Conservation (phyloP, 2,888 invertebrate genomes). For the Ctenicera cuprea region DNA sequence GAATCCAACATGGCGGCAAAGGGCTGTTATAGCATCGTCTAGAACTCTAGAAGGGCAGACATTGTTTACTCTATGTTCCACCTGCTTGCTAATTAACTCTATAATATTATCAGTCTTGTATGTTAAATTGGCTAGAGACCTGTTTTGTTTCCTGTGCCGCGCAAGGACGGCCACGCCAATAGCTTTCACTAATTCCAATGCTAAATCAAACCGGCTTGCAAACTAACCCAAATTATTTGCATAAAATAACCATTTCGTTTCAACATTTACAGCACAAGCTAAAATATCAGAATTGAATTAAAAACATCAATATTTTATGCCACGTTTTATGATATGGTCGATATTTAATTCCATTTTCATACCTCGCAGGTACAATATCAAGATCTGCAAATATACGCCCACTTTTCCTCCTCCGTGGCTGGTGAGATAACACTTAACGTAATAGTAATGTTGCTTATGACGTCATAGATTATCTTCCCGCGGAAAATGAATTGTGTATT, state of each 20-base stretch:
- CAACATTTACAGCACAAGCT: neutral
- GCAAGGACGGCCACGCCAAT: conserved; percentile 26
- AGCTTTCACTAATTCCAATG: conserved; percentile 34
- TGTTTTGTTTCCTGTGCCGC: conserved; percentile 22
- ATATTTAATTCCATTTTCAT: neutral
- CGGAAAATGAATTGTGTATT: too few species aligned
- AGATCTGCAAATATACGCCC: too few species aligned
- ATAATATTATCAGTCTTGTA: neutral
- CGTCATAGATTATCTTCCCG: too few species aligned
- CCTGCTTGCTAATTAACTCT: neutral
- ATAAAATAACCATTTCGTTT: conserved; percentile 32
- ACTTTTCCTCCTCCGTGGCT: too few species aligned
- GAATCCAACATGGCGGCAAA: too few species aligned
- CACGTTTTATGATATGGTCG: neutral
- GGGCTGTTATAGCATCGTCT: too few species aligned
- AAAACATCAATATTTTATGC: too few species aligned
- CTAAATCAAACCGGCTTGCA: conserved; percentile 13
- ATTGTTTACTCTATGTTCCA: neutral
- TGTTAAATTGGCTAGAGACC: neutral
- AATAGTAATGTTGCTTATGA: too few species aligned
- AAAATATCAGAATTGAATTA: neutral
- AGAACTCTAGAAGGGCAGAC: too few species aligned
- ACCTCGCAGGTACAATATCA: too few species aligned
- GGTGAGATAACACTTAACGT: too few species aligned
- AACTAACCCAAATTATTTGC: conserved; percentile 33